Evolutionary conservation across 2,797 vertebrate genomes (phyloP).

Genomic region (Oreonectes daqikongensis): DNA sequence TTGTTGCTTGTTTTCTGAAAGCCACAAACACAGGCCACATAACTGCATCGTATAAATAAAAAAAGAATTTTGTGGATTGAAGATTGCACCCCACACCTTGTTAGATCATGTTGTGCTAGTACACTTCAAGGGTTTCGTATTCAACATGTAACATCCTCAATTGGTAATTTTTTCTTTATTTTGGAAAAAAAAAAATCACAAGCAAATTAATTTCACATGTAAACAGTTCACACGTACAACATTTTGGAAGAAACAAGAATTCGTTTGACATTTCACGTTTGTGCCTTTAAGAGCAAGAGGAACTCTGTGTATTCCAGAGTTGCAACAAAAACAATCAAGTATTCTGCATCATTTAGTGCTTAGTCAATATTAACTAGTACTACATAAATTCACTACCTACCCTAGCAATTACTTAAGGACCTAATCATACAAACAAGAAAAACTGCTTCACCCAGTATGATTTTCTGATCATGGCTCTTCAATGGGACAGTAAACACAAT

Average conservation of each 20-base stretch:
- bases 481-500: conserved; percentile 12
- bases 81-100: too few species aligned
- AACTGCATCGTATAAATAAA: background rate
- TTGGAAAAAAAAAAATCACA: conserved; percentile 52
- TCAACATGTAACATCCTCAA: background rate
- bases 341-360: conserved; percentile 64
- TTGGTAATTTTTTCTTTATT: conserved; percentile 56
- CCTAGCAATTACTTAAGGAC: conserved; percentile 59
- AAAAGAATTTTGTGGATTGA: too few species aligned
- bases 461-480: conserved; percentile 57
- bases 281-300: conserved; percentile 39
- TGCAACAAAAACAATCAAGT: conserved; percentile 52
- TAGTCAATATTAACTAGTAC: conserved; percentile 56
- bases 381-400: conserved; percentile 67
- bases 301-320: conserved; percentile 49
- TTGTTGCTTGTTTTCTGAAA: background rate
- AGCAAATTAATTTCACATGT: conserved; percentile 55
- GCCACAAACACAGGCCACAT: background rate
- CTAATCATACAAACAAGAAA: conserved; percentile 53
- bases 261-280: conserved; percentile 42
- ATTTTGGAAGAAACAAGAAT: conserved; percentile 40
- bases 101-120: background rate
- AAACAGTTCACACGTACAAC: conserved; percentile 53
- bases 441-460: conserved; percentile 37
- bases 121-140: background rate